Conservation (phyloP, 2,888 invertebrate genomes). For the Entomobrya multifasciata region DNA sequence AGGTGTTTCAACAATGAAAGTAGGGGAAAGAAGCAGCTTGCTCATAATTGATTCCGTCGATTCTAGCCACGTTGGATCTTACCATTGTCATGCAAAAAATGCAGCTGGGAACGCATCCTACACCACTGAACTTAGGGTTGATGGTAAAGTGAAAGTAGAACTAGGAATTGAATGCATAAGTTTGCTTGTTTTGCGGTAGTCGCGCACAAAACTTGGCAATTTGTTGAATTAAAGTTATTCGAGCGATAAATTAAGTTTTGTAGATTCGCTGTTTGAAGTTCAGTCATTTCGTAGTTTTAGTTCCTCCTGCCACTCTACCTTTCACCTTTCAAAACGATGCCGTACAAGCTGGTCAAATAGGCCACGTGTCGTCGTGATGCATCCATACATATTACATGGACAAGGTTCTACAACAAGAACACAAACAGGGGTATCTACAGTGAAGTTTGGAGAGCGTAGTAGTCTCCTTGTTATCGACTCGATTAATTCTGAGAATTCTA, state of each 20-base stretch:
- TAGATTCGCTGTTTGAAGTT: too few relatives aligned
- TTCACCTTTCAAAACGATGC: too few relatives aligned
- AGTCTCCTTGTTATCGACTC: conserved; percentile 83
- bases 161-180: neutral
- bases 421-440: conserved; percentile 83
- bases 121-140: conserved; percentile 85
- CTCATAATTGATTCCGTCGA: conserved; percentile 86
- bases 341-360: conserved; percentile 77
- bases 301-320: too few relatives aligned
- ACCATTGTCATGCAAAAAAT: conserved; percentile 87
- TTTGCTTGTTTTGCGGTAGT: too few relatives aligned
- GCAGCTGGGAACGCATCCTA: conserved; percentile 86
- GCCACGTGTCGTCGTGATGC: conserved; percentile 81
- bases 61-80: conserved; percentile 87
- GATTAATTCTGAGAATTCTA: conserved; percentile 83
- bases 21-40: conserved; percentile 84
- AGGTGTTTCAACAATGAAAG: conserved; percentile 84
- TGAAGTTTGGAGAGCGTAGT: conserved; percentile 83
- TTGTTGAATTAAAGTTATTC: too few relatives aligned
- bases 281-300: too few relatives aligned
- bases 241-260: too few relatives aligned
- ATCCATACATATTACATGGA: conserved; percentile 72
- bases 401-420: conserved; percentile 78
- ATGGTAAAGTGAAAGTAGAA: too few relatives aligned
- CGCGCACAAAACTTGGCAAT: too few relatives aligned